phyloP scores from a whole-genome alignment of 1,140 invertebrate species.

The Chrysoperla carnea region DNA sequence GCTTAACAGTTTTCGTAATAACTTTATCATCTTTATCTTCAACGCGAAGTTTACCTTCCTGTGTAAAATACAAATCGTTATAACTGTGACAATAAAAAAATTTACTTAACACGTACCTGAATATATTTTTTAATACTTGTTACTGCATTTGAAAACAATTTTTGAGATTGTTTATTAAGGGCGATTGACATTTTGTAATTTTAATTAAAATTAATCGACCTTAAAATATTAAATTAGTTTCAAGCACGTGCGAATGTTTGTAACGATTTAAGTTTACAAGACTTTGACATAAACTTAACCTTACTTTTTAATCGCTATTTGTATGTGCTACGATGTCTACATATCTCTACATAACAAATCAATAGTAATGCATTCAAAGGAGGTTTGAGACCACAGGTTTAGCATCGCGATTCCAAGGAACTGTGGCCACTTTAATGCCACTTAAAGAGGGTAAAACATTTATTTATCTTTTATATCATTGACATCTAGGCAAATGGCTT shows the following conservation, averaged over 20 bases:
- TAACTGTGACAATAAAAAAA: background rate
- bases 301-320: too few relatives aligned
- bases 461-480: too few relatives aligned
- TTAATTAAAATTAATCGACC: background rate
- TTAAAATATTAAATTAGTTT: background rate
- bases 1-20: background rate
- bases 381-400: too few relatives aligned
- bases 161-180: background rate
- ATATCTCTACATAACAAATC: too few relatives aligned
- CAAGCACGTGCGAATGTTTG: background rate
- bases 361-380: too few relatives aligned
- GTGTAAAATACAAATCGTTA: background rate
- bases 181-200: background rate
- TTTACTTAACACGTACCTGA: background rate
- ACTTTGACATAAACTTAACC: too few relatives aligned
- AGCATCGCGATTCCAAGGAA: too few relatives aligned
- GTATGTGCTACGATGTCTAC: too few relatives aligned
- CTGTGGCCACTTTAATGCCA: too few relatives aligned
- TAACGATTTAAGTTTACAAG: background rate
- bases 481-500: too few relatives aligned
- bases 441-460: too few relatives aligned
- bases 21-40: background rate
- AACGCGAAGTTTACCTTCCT: background rate
- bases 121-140: background rate
- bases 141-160: background rate